Conservation (phyloP, 2,797 vertebrate genomes). For the Myotis planiceps region DNA sequence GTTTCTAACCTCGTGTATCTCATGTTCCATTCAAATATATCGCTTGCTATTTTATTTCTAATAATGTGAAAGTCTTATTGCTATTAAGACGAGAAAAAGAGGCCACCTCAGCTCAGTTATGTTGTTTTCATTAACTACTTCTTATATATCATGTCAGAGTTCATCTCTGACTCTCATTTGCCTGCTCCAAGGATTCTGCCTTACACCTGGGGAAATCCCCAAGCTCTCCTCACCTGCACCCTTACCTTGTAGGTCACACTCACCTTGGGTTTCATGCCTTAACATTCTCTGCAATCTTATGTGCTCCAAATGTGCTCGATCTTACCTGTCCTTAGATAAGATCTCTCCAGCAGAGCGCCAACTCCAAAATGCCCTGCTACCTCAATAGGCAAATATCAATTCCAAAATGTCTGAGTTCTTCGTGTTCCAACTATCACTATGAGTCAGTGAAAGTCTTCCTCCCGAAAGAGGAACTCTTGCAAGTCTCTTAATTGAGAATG, state of each 20-base stretch:
- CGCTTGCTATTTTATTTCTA: conserved; percentile 11
- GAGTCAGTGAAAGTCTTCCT: background rate
- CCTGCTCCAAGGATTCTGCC: background rate
- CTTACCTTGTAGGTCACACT: background rate
- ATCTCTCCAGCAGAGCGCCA: background rate
- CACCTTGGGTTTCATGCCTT: background rate
- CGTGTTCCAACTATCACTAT: background rate
- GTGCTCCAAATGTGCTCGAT: background rate
- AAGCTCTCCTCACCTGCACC: background rate
- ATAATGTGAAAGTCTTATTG: background rate
- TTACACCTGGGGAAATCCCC: background rate
- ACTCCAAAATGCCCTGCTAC: background rate
- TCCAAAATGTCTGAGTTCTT: background rate
- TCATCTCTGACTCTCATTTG: background rate
- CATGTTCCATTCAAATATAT: background rate
- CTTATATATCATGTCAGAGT: background rate
- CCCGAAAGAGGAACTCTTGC: background rate
- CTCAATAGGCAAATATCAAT: background rate
- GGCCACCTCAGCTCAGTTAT: background rate
- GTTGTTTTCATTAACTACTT: background rate
- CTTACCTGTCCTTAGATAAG: background rate
- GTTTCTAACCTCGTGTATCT: background rate
- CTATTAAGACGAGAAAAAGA: background rate
- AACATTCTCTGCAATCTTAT: background rate
- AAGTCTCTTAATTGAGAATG: conserved; percentile 15